Evolutionary conservation across 1,140 invertebrate species (phyloP), one percentile per base, ranked within the genome.

Genomic region (Spodoptera frugiperda): DNA sequence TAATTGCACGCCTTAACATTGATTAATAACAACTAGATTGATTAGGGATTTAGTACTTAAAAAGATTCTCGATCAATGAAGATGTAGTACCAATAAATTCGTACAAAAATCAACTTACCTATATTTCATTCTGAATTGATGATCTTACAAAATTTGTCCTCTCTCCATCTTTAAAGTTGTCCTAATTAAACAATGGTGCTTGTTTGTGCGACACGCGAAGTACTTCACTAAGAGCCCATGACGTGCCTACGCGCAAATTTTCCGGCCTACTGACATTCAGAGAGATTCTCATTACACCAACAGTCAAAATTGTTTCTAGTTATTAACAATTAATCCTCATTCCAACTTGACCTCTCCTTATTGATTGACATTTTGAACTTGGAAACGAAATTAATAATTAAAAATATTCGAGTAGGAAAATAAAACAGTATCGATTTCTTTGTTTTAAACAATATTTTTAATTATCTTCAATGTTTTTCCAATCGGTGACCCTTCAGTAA

Each of bases 171-270:
- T 68, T 51, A 57, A 67, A 78, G 46, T 78, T 53, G 63, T 80
- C 75, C 75, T 80, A 74, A 74, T 77, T 68, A 73, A 77, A 80
- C 68, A 73, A 57, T n/a, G 51, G n/a, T 70, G 71, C 70, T 80
- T 80, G 72, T 80, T 80, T 80, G 76, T 48, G n/a, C 19, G 78
- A 61, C 33, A 25, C 55, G 49, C 63, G 46, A 54, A 54, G 46
- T 19, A 46, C 70, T 57, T 79, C 59, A 48, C 63, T 77, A 80
- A 80, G 63, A 78, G 70, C 25, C 53, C 19, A 70, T 83, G 59
- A 79, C 82, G 82, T 84, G 82, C 76, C 78, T 71, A n/a, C 33
- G 78, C 68, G 68, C 77, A 77, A 77, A 77, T 84, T 84, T 76
- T 14, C 3, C 70, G 80, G 82, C 78, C 78, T 84, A 74, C 51